phyloP scores from a whole-genome alignment of 2,113 vertebrate genomes.

The Ptilorrhoa leucosticta region DNA sequence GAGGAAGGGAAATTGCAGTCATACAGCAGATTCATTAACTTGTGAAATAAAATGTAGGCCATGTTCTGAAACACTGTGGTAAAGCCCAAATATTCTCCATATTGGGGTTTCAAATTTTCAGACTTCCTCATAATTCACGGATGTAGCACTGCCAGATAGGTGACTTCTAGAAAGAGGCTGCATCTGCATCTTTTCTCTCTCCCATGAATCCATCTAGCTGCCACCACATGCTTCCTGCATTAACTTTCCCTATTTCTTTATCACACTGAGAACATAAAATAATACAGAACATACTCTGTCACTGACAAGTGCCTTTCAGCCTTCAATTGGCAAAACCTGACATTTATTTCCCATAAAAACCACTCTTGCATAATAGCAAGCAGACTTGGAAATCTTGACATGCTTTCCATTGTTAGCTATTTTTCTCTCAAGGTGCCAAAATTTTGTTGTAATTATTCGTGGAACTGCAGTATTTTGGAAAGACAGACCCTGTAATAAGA shows the following conservation, averaged over 20 bases:
- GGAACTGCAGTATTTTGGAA: neutral
- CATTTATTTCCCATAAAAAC: neutral
- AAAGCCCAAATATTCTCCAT: neutral
- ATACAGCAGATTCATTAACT: neutral
- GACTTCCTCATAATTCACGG: neutral
- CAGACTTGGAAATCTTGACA: rapidly evolving
- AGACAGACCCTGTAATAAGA: neutral
- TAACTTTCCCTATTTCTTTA: neutral
- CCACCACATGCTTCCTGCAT: neutral
- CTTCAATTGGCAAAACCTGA: neutral
- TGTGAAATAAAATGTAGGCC: neutral
- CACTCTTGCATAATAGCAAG: neutral
- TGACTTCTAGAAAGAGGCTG: neutral
- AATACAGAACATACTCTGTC: neutral
- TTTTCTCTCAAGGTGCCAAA: neutral
- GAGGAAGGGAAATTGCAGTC: neutral
- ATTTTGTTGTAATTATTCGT: neutral
- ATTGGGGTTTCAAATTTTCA: neutral
- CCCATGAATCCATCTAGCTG: neutral
- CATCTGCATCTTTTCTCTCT: neutral
- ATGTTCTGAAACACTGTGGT: neutral
- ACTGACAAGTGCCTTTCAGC: neutral
- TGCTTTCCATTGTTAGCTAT: neutral
- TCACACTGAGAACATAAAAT: neutral
- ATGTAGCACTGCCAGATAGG: neutral